A percentile compares a stretch with the other conserved stretches of the same genome.
These are phyloP conservation scores for Metridium senile DNA, from an alignment of 92 coral and sea anemone genomes.

Conservation along the genomic window DNA sequence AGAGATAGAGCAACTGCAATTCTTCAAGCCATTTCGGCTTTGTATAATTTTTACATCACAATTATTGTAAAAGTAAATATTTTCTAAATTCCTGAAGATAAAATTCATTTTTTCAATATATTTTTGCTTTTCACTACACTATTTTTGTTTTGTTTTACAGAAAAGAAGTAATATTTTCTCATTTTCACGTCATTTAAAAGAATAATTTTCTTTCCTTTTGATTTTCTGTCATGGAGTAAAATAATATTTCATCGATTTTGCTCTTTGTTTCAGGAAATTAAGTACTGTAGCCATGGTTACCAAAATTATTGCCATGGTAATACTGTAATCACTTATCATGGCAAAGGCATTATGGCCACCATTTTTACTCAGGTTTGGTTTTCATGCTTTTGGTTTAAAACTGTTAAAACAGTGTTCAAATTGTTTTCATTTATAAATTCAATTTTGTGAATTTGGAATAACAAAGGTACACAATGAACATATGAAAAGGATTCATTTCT, in stretches of 20 bases:
- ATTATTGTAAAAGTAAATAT: neutral
- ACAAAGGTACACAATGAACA: too few species aligned
- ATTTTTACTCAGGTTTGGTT: too few species aligned
- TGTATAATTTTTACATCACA: too few species aligned
- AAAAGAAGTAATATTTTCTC: conserved; percentile 17
- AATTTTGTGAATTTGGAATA: too few species aligned
- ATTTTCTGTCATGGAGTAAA: neutral
- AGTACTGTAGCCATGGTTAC: neutral
- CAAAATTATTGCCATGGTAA: conserved; percentile 1
- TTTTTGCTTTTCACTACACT: neutral
- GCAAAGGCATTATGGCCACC: neutral
- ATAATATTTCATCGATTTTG: conserved; percentile 14
- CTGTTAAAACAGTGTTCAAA: too few species aligned
- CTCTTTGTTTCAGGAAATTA: conserved; percentile 5
- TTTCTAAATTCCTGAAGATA: conserved; percentile 20
- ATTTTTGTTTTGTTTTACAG: conserved; percentile 5
- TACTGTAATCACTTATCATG: neutral
- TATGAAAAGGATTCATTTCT: too few species aligned
- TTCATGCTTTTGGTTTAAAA: too few species aligned
- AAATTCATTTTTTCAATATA: conserved; percentile 4
- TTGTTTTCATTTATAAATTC: too few species aligned
- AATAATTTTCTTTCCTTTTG: conserved; percentile 31
- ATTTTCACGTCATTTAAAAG: conserved; percentile 28
- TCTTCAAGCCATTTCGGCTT: too few species aligned
- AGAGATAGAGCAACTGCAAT: too few species aligned